A percentile compares a stretch with the other conserved stretches of the same genome.
These are phyloP conservation scores for Hermaeophaga mercurialis DNA, from an alignment of 2,888 invertebrate species.

Conservation along the genomic window DNA sequence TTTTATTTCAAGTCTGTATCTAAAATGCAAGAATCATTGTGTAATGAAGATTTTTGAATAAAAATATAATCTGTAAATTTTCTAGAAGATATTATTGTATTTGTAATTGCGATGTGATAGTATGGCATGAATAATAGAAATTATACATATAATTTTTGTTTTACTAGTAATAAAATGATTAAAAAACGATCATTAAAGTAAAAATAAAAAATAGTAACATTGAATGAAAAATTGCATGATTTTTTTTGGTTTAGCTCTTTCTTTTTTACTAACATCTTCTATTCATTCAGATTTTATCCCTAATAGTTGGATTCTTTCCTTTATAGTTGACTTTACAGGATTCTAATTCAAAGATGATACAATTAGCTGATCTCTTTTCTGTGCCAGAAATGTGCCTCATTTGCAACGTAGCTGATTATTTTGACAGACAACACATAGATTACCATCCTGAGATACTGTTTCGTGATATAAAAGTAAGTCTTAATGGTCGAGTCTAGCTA, in stretches of 20 bases:
- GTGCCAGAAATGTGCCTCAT: conserved; percentile 95
- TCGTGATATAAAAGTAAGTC: conserved; percentile 83
- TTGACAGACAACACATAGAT: conserved; percentile 84
- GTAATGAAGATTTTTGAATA: no score
- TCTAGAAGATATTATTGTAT: no score
- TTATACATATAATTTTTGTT: no score
- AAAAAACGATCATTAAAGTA: no score
- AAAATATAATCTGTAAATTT: no score
- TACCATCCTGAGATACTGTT: conserved; percentile 96
- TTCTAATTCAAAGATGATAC: conserved; percentile 80
- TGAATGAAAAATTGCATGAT: no score
- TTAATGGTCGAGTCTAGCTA: not conserved
- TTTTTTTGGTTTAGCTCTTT: not conserved
- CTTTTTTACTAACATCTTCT: conserved; percentile 27
- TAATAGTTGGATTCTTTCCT: conserved; percentile 29
- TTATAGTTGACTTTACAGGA: conserved; percentile 58
- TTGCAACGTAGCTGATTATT: conserved; percentile 93
- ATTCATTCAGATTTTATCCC: not conserved
- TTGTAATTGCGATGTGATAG: no score
- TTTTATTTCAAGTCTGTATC: no score
- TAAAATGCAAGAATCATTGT: no score
- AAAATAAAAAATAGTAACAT: no score
- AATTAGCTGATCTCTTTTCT: conserved; percentile 94
- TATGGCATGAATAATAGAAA: no score
- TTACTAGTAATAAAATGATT: no score